Base-by-base conservation (phyloP, 2,113 vertebrate genomes). In the Xiphophorus maculatus region DNA sequence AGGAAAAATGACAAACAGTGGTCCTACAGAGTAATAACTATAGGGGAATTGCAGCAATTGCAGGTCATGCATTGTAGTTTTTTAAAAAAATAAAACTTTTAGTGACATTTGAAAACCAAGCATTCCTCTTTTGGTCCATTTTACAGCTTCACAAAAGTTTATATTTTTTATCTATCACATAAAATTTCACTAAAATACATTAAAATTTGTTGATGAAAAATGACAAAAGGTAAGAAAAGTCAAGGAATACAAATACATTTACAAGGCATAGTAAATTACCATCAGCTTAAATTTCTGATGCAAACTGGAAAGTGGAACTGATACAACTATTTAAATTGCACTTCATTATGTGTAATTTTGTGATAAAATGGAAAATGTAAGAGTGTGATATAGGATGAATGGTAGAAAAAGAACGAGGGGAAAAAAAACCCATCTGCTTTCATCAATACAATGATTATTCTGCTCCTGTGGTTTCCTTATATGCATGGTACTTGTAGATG, bases 301-400 rank as follows among this genome's bases (percentile, higher is more conserved):
- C 77, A 19, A 61, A 64, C 30, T 82, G 78, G 73, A 86, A 87
- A 85, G 27, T 74, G 73, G 77, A 88, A 84, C 82, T 58, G 51
- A 72, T 79, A 74, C 27, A 25, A 63, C 63, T 69, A 35, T 73
- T 78, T 77, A 85, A 90, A 90, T 89, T 90, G 70, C 83, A 81
- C 74, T 79, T 88, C 79, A 89, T 91, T 91, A 88, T 82, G 83
- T 90, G 79, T 84, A 86, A 90, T 93, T 88, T 86, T 84, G 88
- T 87, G 83, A 74, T 84, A 84, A 92, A 67, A 67, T 76, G 76
- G 89, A 90, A 92, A 91, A 83, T 82, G 64, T 74, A 62, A 67
- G 44, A 25, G 70, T 90, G 82, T 62, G 72, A 90, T 91, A 84
- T 89, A 89, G 71, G 77, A 85, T 0, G 29, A 85, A 74, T 48